phyloP scores from a whole-genome alignment of 1,140 invertebrate genomes.

The Papilio machaon region DNA sequence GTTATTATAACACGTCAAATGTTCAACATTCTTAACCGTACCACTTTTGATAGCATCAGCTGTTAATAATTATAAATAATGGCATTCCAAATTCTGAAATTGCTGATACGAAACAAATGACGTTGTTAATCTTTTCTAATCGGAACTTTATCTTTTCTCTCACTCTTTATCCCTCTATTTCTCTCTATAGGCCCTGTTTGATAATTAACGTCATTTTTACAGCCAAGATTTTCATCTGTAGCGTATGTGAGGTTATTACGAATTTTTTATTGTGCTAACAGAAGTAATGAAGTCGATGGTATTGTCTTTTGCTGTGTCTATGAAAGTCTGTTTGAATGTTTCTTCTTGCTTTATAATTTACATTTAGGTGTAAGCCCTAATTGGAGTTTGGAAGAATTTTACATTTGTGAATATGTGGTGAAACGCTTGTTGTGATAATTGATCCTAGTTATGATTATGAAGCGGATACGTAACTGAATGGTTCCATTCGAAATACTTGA shows the following conservation, averaged over 20 bases:
- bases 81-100: neutral
- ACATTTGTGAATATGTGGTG: too few species aligned
- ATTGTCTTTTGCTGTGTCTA: too few species aligned
- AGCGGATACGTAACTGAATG: too few species aligned
- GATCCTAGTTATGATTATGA: too few species aligned
- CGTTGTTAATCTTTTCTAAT: neutral
- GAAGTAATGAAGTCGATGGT: too few species aligned
- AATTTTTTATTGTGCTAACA: too few species aligned
- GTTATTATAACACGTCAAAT: constrained; percentile 6
- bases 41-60: neutral
- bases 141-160: neutral
- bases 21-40: constrained; percentile 6
- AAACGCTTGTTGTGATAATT: too few species aligned
- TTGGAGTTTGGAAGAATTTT: too few species aligned
- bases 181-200: neutral
- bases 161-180: neutral
- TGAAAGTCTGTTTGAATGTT: neutral
- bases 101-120: neutral
- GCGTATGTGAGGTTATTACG: too few species aligned
- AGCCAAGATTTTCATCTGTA: too few species aligned
- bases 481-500: too few species aligned
- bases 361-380: neutral
- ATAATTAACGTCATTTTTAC: neutral
- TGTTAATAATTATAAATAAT: neutral
- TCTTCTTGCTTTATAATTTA: neutral